phyloP scores from a whole-genome alignment of 1,140 invertebrate genomes.

The Pollicipes pollicipes region DNA sequence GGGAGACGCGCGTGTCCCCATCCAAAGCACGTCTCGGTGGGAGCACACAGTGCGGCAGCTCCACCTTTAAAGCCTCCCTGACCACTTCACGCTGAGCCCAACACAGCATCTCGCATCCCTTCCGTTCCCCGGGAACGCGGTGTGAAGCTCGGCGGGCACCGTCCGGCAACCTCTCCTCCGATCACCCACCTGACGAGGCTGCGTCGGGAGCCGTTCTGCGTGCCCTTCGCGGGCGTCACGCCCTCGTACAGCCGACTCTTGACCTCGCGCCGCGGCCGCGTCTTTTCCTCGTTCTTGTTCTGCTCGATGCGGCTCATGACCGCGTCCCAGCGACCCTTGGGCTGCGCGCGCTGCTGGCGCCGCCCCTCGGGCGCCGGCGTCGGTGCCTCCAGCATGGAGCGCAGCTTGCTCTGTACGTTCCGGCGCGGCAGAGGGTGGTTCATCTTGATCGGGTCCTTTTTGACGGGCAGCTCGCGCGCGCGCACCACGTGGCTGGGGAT shows the following conservation, averaged over 20 bases:
- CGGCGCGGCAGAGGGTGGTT: conserved; percentile 54
- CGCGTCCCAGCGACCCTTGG: neutral
- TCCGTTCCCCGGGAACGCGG: too few relatives aligned
- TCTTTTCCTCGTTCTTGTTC: conserved; percentile 36
- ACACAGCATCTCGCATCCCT: too few relatives aligned
- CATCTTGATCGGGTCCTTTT: conserved; percentile 35
- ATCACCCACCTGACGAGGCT: neutral
- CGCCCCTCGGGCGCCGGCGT: conserved; percentile 23
- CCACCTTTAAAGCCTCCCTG: too few relatives aligned
- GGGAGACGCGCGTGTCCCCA: too few relatives aligned
- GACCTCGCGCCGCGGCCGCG: conserved; percentile 47
- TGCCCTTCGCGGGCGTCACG: neutral
- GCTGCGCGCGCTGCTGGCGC: neutral
- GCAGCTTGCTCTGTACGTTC: conserved; percentile 51
- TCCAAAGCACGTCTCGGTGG: too few relatives aligned
- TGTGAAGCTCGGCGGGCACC: too few relatives aligned
- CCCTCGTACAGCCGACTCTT: conserved; percentile 45
- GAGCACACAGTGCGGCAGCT: too few relatives aligned
- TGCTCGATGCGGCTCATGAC: neutral
- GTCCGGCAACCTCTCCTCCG: too few relatives aligned
- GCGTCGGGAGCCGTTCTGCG: neutral
- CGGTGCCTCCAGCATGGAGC: conserved; percentile 39
- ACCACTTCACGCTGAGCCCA: too few relatives aligned
- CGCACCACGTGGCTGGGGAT: neutral
- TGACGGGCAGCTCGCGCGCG: conserved; percentile 23